phyloP scores from a whole-genome alignment of 2,888 invertebrate genomes.

The Lasiommata megera region DNA sequence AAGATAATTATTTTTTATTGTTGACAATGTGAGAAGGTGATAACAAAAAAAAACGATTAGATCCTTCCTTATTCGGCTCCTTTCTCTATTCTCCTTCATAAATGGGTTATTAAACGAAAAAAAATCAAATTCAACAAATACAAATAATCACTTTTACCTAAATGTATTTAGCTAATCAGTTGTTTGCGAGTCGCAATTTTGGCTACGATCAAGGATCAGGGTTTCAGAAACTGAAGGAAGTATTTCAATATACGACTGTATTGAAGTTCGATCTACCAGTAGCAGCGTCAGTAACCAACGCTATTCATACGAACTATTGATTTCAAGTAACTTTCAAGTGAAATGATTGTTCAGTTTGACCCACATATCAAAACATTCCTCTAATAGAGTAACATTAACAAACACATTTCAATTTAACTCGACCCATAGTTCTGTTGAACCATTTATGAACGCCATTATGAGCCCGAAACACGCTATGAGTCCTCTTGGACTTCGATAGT shows the following conservation, averaged over 20 bases:
- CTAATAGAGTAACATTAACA: slow-evolving; percentile 23
- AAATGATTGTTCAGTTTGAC: slow-evolving; percentile 4
- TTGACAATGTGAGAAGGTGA: too few species aligned
- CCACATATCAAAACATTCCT: slow-evolving; percentile 3
- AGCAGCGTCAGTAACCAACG: neutral
- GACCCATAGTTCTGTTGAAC: slow-evolving; percentile 50
- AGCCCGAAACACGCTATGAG: slow-evolving; percentile 48
- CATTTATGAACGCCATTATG: slow-evolving; percentile 61
- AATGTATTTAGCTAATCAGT: neutral
- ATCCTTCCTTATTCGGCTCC: too few species aligned
- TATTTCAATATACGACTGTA: neutral
- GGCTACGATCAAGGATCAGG: neutral
- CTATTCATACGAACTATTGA: neutral
- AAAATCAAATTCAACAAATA: too few species aligned
- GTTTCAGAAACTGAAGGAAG: neutral
- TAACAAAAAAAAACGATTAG: too few species aligned
- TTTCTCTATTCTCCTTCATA: too few species aligned
- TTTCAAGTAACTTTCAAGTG: neutral
- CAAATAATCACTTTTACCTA: too few species aligned
- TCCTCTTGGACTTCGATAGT: neutral
- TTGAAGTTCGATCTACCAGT: neutral
- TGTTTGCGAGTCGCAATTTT: neutral
- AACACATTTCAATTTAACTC: slow-evolving; percentile 62
- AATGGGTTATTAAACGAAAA: too few species aligned
- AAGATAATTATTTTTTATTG: too few species aligned